A percentile compares a stretch with the other conserved stretches of the same genome.
Conservation (phyloP, 2,113 vertebrate genomes). For the Tetrao urogallus region DNA sequence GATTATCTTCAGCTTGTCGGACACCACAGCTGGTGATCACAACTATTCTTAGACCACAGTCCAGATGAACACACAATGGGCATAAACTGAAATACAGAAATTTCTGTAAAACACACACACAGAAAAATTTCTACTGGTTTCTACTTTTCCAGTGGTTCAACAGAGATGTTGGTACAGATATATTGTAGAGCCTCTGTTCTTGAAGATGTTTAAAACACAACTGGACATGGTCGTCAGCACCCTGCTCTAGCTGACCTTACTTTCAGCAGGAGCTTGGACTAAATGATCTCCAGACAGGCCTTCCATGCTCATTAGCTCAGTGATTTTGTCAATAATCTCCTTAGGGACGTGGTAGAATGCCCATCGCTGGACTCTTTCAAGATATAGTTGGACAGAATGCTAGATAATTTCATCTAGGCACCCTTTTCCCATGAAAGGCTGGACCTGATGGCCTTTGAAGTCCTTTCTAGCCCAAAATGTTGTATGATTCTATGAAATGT, state of each 20-base stretch:
- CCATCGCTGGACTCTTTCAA: neutral
- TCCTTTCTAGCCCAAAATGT: neutral
- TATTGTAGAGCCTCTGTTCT: neutral
- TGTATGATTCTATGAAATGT: neutral
- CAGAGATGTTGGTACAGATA: neutral
- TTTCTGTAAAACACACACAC: neutral
- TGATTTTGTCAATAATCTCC: neutral
- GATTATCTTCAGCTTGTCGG: neutral
- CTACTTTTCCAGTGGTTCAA: neutral
- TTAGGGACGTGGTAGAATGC: neutral
- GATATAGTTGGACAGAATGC: neutral
- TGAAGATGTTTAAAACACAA: neutral
- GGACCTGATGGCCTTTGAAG: neutral
- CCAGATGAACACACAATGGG: rapidly evolving
- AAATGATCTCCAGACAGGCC: neutral
- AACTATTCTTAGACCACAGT: neutral
- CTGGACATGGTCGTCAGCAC: neutral
- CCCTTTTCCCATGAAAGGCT: neutral
- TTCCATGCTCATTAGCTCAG: neutral
- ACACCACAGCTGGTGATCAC: neutral
- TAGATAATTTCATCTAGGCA: neutral
- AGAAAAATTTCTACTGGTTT: neutral
- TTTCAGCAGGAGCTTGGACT: neutral
- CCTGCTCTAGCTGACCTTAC: neutral
- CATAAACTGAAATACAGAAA: neutral